Percentiles rank a stretch among this genome's conserved stretches.
phyloP scores from a whole-genome alignment of 2,888 invertebrate species.

The Salticus scenicus region DNA sequence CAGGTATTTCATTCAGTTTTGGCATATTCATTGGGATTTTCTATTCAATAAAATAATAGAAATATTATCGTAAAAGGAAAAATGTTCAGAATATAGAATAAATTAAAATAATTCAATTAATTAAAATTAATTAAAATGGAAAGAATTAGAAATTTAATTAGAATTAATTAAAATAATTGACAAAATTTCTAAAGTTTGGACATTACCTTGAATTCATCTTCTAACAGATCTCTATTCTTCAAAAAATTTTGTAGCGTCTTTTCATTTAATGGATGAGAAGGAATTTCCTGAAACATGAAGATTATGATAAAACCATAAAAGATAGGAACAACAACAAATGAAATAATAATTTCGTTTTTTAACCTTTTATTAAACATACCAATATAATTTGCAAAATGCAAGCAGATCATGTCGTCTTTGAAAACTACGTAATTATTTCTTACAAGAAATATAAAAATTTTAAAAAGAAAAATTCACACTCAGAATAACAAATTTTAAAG shows the following conservation, averaged over 20 bases:
- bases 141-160: background rate
- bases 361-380: too few relatives aligned
- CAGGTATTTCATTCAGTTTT: constrained; percentile 85
- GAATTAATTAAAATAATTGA: background rate
- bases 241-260: constrained; percentile 84
- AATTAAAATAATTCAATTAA: too few relatives aligned
- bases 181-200: background rate
- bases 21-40: constrained; percentile 71
- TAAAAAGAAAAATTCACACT: too few relatives aligned
- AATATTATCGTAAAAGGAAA: too few relatives aligned
- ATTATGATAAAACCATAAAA: too few relatives aligned
- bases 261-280: constrained; percentile 86
- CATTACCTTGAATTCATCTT: constrained; percentile 83
- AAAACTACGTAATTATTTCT: background rate
- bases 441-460: too few relatives aligned
- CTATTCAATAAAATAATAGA: constrained; percentile 69
- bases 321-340: too few relatives aligned
- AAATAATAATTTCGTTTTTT: too few relatives aligned
- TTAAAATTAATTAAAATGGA: background rate
- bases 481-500: too few relatives aligned
- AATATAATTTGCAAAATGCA: too few relatives aligned
- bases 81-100: too few relatives aligned
- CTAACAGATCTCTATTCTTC: constrained; percentile 79
- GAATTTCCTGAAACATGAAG: constrained; percentile 78
- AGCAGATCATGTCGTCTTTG: background rate